Conservation (phyloP, 2,888 invertebrate species). For the Carcina quercana region DNA sequence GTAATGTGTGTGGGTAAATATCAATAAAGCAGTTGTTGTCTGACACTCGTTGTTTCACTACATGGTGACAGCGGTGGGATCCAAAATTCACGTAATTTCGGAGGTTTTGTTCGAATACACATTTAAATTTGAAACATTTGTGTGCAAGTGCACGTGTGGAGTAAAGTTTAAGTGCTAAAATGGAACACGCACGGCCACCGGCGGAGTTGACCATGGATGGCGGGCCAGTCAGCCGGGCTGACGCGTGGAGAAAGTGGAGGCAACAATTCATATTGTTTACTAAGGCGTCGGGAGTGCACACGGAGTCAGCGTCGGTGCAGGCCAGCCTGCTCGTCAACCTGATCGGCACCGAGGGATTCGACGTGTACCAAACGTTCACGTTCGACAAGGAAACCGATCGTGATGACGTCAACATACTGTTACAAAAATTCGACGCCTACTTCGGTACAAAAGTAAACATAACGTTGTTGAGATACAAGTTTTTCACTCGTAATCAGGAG, state of each 20-base stretch:
- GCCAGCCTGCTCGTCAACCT: slow-evolving; percentile 4
- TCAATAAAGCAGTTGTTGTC: too few species aligned
- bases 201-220: slow-evolving; percentile 5
- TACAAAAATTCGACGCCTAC: slow-evolving; percentile 5
- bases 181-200: slow-evolving; percentile 7
- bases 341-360: slow-evolving; percentile 5
- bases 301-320: slow-evolving; percentile 7
- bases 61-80: too few species aligned
- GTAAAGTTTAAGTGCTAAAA: too few species aligned
- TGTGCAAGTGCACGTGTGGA: too few species aligned
- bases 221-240: slow-evolving; percentile 10
- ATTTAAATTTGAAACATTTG: too few species aligned
- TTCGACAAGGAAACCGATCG: slow-evolving; percentile 9
- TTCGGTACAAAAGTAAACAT: slow-evolving; percentile 4
- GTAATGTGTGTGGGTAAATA: too few species aligned
- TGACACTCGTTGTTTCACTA: too few species aligned
- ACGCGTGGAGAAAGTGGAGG: slow-evolving; percentile 12
- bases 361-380: slow-evolving; percentile 6
- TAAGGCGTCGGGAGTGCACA: slow-evolving; percentile 14
- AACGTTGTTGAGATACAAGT: slow-evolving; percentile 2
- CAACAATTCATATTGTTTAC: slow-evolving; percentile 5
- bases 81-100: too few species aligned
- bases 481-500: slow-evolving; percentile 5
- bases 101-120: too few species aligned
- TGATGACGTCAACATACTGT: slow-evolving; percentile 4